Base-by-base conservation (phyloP, 2,888 invertebrate genomes). In the Leptopilina drosophilae region DNA sequence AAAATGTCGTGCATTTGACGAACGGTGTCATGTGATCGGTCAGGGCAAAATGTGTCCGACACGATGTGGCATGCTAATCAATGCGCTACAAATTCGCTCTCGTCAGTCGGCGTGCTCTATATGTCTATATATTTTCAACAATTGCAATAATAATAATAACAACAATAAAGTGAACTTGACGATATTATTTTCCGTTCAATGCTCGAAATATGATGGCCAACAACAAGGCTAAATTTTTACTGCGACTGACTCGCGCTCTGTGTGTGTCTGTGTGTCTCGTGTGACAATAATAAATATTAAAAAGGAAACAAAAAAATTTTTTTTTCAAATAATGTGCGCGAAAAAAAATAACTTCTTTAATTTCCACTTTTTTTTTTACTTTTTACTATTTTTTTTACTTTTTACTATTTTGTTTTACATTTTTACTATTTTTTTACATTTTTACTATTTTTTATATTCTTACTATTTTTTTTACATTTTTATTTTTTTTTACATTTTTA, bases 81-180 rank as follows among this genome's bases (percentile, higher is more conserved):
- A 53, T 69, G 69, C 26, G 49, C 69, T 56, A 69, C 33, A 69
- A 26, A 56, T 69, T 73, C 53, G 56, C 56, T n/a, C 53, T 56
- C 56, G 69, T 56, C 69, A 26, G 56, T 73, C 69, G 33, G 33
- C 26, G 69, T 56, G 73, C 49, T 4, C 33, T 73, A 56, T 73
- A 49, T 11, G 11, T 49, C 9, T 49, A 67, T 67, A 67, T 40
- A 42, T 42, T 42, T 33, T 33, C 33, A 33, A 33, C 33, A 33
- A 33, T 33, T 33, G 33, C 33, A 33, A 33, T 33, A 33, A 42
- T 42, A 42, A 42, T 7, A 42, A 67, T 67, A 6, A 26, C 46
- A 14, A 56, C 56, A 14, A 56, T 73, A 14, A 73, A 56, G 56
- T 56, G 33, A 49, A 26, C 69, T 69, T 42, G 69, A 53, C 56